These are phyloP conservation scores for Germaria angustata DNA, from an alignment of 2,888 invertebrate genomes.

Conservation along the genomic window DNA sequence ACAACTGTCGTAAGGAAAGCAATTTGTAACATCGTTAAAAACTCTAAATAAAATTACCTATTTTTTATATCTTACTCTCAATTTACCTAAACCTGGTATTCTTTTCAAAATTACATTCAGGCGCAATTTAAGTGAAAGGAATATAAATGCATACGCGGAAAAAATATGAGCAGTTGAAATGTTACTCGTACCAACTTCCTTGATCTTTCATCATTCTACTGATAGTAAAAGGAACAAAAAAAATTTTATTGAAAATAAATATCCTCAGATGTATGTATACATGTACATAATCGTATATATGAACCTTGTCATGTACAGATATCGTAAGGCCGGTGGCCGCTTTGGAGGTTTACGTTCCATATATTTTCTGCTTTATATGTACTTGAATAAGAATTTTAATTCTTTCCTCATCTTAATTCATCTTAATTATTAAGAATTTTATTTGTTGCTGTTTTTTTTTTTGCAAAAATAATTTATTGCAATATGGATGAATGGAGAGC, in stretches of 20 bases:
- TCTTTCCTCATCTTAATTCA: constrained; percentile 13
- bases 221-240: background rate
- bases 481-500: background rate
- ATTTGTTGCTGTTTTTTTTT: background rate
- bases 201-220: background rate
- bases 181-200: too few species aligned
- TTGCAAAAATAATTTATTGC: constrained; percentile 30
- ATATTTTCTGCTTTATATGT: constrained; percentile 3
- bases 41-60: too few species aligned
- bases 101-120: too few species aligned
- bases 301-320: background rate
- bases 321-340: constrained; percentile 33
- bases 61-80: too few species aligned
- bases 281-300: too few species aligned
- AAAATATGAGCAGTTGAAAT: background rate
- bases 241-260: background rate
- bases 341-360: constrained; percentile 25
- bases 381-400: constrained; percentile 32
- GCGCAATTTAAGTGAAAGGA: too few species aligned
- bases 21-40: too few species aligned
- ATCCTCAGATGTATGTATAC: background rate
- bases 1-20: too few species aligned
- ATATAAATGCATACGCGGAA: too few species aligned
- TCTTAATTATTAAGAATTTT: constrained; percentile 45
- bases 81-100: too few species aligned